Base-by-base conservation (phyloP, 2,113 vertebrate genomes). In the Lophochroa leadbeateri region DNA sequence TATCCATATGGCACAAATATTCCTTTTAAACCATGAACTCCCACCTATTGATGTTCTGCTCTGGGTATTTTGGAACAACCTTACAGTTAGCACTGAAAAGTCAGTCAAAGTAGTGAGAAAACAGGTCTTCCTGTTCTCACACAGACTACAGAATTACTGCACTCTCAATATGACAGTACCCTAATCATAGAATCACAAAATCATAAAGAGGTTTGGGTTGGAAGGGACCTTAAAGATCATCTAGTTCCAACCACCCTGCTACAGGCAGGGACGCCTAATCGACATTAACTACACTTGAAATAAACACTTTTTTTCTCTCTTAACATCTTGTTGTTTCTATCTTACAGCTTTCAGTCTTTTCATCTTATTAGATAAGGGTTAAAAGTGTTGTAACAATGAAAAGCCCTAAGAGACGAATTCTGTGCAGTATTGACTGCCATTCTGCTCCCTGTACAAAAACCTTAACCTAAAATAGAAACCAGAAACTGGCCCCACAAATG, bases 381-480 rank as follows among this genome's bases (percentile, higher is more conserved):
- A 35, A 43, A 75, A 71, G 44, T 44, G 52, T 37, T 81, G 21
- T 61, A 55, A 60, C 61, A 70, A 91, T 10, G 28, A 88, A 28
- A 80, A 87, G 60, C n/a, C 55, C 69, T 10, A 5, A 8, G 0
- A 31, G 60, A 20, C 3, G 0, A 3, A 46, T 9, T 35, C 52
- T 47, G 49, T 43, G 75, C 37, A 44, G 37, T 11, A 52, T 67
- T 50, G 79, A 4, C 11, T 55, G 44, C 27, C 17, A 5, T 39
- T 53, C 64, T 94, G 74, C 53, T 72, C 35, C 55, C 41, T 52
- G 25, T 2, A 18, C 0, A 3, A 43, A n/a, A 61, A 55, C 15
- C 23, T 75, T 15, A 78, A 49, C 10, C 8, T 10, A 0, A 33
- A 17, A 61, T 7, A 52, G 29, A 75, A 82, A 31, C 9, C 27